Base-by-base conservation (phyloP, 2,888 invertebrate species). In the Geophilus truncorum region DNA sequence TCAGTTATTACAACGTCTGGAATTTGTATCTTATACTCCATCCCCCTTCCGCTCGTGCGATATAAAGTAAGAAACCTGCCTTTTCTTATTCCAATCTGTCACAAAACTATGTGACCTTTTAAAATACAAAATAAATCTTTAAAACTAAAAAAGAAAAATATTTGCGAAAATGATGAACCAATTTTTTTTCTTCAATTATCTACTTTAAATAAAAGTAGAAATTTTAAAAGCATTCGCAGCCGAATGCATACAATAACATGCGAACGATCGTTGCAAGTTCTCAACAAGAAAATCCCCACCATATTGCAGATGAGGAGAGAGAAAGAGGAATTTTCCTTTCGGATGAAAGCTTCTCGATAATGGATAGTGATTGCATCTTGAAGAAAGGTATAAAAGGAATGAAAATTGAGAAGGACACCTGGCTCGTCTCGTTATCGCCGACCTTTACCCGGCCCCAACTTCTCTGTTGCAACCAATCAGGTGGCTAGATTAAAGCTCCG, bases 331-430 rank as follows among this genome's bases (percentile, higher is more conserved):
- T 62, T 62, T 62, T 25, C 62, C 62, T 25, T 62, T 62, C 23
- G 62, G 62, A 62, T 62, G 62, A 62, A 62, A 62, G 62, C 62
- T 62, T 25, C 62, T 62, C 62, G 62, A 62, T 62, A 62, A 62
- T 62, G 62, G 62, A 62, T 62, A 62, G 62, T 62, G 62, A 62
- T 62, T 62, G 62, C 62, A 62, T 62, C 62, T 62, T 62, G 62
- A 62, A 15, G 62, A 62, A 62, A 62, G 62, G 62, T 62, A 62
- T 62, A 62, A 62, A 62, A 62, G 62, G 28, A 62, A 62, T 62
- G 62, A 62, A 62, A 62, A 62, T 62, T 62, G 62, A 62, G 62
- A 62, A 62, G 62, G 62, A 62, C 62, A 62, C 62, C 62, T 62
- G 62, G 62, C 62, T 62, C 62, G 62, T 62, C 62, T 62, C 62